Base-by-base conservation (phyloP, 2,888 invertebrate genomes). In the Odontocerum albicorne region DNA sequence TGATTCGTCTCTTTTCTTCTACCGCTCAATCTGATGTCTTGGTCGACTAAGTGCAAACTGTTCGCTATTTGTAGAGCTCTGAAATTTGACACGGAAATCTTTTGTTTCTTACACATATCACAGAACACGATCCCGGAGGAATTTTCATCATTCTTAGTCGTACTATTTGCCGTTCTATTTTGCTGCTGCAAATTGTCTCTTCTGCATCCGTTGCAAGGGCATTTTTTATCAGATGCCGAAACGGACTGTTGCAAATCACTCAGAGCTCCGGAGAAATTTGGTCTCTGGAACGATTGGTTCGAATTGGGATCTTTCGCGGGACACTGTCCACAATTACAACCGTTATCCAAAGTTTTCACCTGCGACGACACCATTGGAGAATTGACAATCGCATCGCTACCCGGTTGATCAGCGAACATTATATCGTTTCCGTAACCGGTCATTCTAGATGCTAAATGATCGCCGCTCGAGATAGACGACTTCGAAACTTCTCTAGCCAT, bases 41-140 rank as follows among this genome's bases (percentile, higher is more conserved):
- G 50, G 4, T 75, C 76, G 0, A 72, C 70, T 62, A 78, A 74
- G 53, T 73, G 63, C 31, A 78, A 60, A 8, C 70, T 66, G 50
- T 77, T 77, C 0, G 78, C 74, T 27, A 78, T 78, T 63, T 77
- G 77, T 51, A 78, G 64, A 0, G 78, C 78, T 45, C 75, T 68
- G 62, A 77, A 77, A 63, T 78, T 78, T 0, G 77, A 77, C 0
- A 76, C 65, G 0, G 77, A 74, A 43, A 78, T 78, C 65, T 78
- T 78, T 59, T 78, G 78, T 44, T 78, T 78, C 47, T 74, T 73
- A 65, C 78, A 78, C 1, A 59, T 64, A 21, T 77, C 77, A 59
- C 78, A 78, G 63, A 74, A 71, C 0, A 78, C 71, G 27, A 78
- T 75, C 0, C 78, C 78, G 0, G 77, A 73, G 20, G 36, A 27